These are phyloP conservation scores for Percina caprodes DNA, from an alignment of 2,113 vertebrate species.

Conservation along the genomic window DNA sequence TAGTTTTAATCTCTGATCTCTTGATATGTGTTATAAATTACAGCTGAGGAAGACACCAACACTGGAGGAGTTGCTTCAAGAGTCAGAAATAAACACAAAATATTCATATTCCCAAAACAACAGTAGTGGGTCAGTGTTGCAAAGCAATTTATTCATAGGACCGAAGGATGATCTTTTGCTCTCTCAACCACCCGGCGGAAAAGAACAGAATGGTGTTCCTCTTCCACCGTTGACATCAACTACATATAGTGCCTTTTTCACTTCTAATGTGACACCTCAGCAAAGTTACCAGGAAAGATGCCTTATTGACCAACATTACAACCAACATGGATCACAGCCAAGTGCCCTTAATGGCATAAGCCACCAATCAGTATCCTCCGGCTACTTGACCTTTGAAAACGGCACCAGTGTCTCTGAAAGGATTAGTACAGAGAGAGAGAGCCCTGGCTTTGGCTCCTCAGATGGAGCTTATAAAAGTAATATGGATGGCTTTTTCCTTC, in stretches of 20 bases:
- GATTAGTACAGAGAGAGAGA: constrained; percentile 15
- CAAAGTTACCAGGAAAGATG: constrained; percentile 26
- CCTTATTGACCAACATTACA: constrained; percentile 36
- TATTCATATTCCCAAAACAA: constrained; percentile 14
- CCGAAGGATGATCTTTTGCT: constrained; percentile 11
- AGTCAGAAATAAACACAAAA: constrained; percentile 29
- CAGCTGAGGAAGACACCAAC: constrained; percentile 77
- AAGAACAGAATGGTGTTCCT: constrained; percentile 14
- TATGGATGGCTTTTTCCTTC: constrained; percentile 53
- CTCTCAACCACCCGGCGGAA: not conserved
- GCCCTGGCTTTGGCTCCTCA: not conserved
- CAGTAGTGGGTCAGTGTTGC: constrained; percentile 8
- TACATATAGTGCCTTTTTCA: constrained; percentile 44
- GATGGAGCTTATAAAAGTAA: constrained; percentile 5
- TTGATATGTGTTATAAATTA: constrained; percentile 18
- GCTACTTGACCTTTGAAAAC: constrained; percentile 67
- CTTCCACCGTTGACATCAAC: constrained; percentile 61
- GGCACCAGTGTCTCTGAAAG: constrained; percentile 21
- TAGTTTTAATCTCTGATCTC: not conserved
- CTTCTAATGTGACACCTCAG: constrained; percentile 41
- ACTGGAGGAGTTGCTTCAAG: constrained; percentile 75
- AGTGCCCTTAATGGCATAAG: constrained; percentile 24
- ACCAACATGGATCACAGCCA: constrained; percentile 34
- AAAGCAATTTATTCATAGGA: not conserved
- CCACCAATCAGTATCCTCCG: constrained; percentile 69